Percentiles rank a stretch among this genome's conserved stretches.
phyloP scores from a whole-genome alignment of 2,888 invertebrate genomes.

The Flabesymbios commensalis region DNA sequence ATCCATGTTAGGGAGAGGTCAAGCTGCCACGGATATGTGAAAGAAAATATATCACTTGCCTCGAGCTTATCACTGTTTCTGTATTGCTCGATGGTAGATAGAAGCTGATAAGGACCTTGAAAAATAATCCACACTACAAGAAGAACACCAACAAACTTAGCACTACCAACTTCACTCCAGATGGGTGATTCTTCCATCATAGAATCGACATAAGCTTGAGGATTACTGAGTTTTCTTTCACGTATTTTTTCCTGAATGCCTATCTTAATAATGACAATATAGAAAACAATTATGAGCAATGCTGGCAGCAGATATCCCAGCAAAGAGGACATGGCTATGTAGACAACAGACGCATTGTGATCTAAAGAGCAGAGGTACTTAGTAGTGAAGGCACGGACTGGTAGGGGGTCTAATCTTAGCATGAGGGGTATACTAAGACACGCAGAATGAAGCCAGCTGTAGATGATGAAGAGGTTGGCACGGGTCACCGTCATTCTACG shows the following conservation, averaged over 20 bases:
- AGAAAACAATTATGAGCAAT: slow-evolving; percentile 39
- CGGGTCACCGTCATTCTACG: slow-evolving; percentile 35
- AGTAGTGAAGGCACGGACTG: slow-evolving; percentile 36
- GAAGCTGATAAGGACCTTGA: slow-evolving; percentile 43
- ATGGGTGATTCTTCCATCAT: slow-evolving; percentile 28
- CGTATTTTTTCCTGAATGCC: slow-evolving; percentile 36
- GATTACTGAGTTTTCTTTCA: slow-evolving; percentile 38
- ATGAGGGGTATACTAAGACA: slow-evolving; percentile 46
- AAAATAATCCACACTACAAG: slow-evolving; percentile 45
- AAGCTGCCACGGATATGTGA: slow-evolving; percentile 44
- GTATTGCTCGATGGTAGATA: slow-evolving; percentile 22
- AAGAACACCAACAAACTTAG: slow-evolving; percentile 41
- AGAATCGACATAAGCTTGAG: slow-evolving; percentile 12
- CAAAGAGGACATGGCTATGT: slow-evolving; percentile 36
- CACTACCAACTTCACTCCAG: slow-evolving; percentile 38
- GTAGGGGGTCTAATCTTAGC: slow-evolving; percentile 36
- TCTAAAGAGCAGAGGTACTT: slow-evolving; percentile 45
- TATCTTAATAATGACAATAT: slow-evolving; percentile 37
- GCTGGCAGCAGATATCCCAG: slow-evolving; percentile 45
- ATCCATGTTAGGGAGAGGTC: slow-evolving; percentile 50
- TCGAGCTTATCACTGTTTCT: slow-evolving; percentile 14
- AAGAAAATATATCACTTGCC: slow-evolving; percentile 10
- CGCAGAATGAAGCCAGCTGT: slow-evolving; percentile 47
- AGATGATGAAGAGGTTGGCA: slow-evolving; percentile 37
- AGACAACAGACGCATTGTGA: slow-evolving; percentile 39